phyloP scores from a whole-genome alignment of 2,797 vertebrate species.

The Pseudotriccus pelzelni region DNA sequence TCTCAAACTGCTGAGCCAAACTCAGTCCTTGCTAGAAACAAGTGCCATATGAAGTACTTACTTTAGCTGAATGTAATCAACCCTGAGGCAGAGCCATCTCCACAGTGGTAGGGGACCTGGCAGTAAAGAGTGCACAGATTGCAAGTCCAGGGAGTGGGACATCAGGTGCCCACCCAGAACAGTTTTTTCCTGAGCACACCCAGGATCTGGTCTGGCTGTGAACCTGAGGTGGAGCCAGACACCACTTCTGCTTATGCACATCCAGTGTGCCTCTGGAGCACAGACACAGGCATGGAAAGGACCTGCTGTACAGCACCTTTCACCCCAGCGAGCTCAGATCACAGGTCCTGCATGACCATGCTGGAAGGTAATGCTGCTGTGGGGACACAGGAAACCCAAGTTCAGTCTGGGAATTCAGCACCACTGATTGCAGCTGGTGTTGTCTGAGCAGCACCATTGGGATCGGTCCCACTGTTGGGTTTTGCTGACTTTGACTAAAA shows the following conservation, averaged over 20 bases:
- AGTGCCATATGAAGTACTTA: not conserved
- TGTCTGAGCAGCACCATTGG: not conserved
- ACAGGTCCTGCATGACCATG: not conserved
- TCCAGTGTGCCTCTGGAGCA: not conserved
- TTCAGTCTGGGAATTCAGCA: not conserved
- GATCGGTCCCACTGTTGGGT: not conserved
- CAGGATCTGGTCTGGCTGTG: not conserved
- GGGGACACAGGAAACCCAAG: not conserved
- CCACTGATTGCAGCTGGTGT: not conserved
- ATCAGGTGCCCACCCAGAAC: not conserved
- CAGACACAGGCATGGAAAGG: not conserved
- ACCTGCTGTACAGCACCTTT: not conserved
- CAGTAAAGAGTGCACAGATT: conserved; percentile 14
- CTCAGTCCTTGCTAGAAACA: not conserved
- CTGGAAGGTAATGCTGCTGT: not conserved
- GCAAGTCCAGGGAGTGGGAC: not conserved
- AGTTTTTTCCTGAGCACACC: not conserved
- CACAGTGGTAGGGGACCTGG: not conserved
- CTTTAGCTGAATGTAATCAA: not conserved
- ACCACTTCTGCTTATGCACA: not conserved
- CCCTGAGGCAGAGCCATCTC: not conserved
- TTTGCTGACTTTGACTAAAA: not conserved
- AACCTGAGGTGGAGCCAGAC: not conserved
- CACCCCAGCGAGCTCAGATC: not conserved
- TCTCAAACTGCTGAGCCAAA: not conserved